Base-by-base conservation (phyloP, 2,797 vertebrate genomes). In the Leuciscus waleckii region DNA sequence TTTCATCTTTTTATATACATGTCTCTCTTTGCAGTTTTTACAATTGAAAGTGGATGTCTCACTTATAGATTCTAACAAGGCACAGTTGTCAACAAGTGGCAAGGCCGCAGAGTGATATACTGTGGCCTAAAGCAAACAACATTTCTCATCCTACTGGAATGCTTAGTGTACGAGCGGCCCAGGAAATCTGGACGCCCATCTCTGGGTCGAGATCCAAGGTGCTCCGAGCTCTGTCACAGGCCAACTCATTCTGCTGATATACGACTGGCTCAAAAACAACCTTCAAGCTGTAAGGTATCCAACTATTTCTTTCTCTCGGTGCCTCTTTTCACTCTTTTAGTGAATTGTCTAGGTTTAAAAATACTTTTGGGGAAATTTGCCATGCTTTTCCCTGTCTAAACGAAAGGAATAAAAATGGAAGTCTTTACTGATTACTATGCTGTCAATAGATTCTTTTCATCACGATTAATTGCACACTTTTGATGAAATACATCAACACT, bases 1-100 rank as follows among this genome's bases (percentile, higher is more conserved):
- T 74, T 92, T 92, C 83, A 90, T 90, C 89, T 92, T 85, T 92
- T 90, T 78, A 37, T 43, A 23, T 90, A 87, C 88, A 87, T 88
- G 89, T 90, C 89, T 81, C 67, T 92, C 86, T 92, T 90, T 86
- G 88, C 86, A 82, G 89, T 86, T 88, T 78, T 88, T 91, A 89
- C 58, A 58, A 89, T 92, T 87, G 87, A 90, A 90, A 89, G 87
- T 90, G 91, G 91, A 93, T 85, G 87, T 94, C 91, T 95, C 89
- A 92, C 91, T 94, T 90, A 92, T 80, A 73, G 85, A 87, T 90
- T 91, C 90, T 92, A 93, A 94, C 94, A 93, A 94, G 93, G 94
- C 92, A 91, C 73, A 91, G 90, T 92, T 93, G 93, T 92, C 92
- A 91, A 90, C 81, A 88, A 90, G 91, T 91, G 92, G 90, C 91